Evolutionary conservation across 2,797 vertebrate genomes (phyloP).

Genomic region (Microctenopoma lineatum): DNA sequence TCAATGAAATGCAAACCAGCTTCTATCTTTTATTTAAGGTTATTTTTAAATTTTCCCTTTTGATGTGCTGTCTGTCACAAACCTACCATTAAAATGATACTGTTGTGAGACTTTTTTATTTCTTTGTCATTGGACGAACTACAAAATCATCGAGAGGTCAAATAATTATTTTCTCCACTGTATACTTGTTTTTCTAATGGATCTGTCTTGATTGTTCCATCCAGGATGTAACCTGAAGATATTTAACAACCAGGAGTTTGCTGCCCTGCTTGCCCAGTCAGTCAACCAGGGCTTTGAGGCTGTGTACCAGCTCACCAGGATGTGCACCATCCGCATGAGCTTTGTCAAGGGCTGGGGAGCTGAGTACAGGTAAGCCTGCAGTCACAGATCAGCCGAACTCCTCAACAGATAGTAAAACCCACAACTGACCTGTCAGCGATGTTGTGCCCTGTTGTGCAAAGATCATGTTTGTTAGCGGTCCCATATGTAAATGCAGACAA

Average conservation of each 20-base stretch:
- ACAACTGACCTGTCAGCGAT: slow-evolving; percentile 8
- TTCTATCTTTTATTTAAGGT: no score
- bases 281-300: slow-evolving; percentile 99
- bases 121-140: no score
- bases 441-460: not conserved
- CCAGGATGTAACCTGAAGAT: slow-evolving; percentile 99
- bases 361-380: slow-evolving; percentile 91
- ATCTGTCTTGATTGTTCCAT: slow-evolving; percentile 2
- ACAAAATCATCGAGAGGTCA: no score
- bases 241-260: slow-evolving; percentile 99
- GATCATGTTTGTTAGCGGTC: slow-evolving; percentile 4
- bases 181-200: slow-evolving; percentile 1
- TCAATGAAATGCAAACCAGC: no score
- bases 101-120: no score
- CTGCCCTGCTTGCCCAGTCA: slow-evolving; percentile 95
- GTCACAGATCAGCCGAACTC: not conserved
- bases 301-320: slow-evolving; percentile 96
- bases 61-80: no score
- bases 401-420: not conserved
- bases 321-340: slow-evolving; percentile 99
- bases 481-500: slow-evolving; percentile 57
- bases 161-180: no score
- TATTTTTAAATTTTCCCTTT: no score
- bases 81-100: no score
- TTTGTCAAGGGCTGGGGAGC: slow-evolving; percentile 99